These are phyloP conservation scores for Poliocrania exsul DNA, from an alignment of 2,797 vertebrate genomes.

Conservation along the genomic window DNA sequence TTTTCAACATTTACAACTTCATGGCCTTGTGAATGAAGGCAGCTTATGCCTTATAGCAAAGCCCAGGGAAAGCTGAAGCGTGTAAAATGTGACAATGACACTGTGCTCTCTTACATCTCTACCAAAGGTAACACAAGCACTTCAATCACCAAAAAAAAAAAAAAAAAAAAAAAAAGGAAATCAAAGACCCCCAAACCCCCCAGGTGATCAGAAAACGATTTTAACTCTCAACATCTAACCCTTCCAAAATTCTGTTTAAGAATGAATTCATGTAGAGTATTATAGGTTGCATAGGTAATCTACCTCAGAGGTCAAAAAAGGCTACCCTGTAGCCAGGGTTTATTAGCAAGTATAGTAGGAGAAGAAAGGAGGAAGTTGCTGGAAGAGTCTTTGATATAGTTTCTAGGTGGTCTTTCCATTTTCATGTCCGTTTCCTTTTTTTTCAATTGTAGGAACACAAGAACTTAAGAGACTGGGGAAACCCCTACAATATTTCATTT, in stretches of 20 bases:
- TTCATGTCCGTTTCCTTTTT: not conserved
- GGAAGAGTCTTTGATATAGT: constrained; percentile 65
- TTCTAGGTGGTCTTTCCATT: constrained; percentile 43
- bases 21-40: not conserved
- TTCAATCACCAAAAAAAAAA: not conserved
- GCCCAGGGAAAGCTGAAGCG: constrained; percentile 49
- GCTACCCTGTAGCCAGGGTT: constrained; percentile 78
- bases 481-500: not conserved
- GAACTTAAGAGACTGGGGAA: constrained; percentile 37
- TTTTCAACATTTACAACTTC: not conserved
- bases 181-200: not conserved
- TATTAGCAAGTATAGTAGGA: constrained; percentile 65
- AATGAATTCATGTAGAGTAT: constrained; percentile 58
- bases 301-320: constrained; percentile 78
- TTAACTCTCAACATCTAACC: constrained; percentile 36
- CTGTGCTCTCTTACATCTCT: constrained; percentile 25
- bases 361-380: constrained; percentile 69
- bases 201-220: constrained; percentile 11
- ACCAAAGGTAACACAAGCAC: constrained; percentile 19
- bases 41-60: constrained; percentile 49
- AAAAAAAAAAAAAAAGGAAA: not conserved
- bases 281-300: constrained; percentile 82
- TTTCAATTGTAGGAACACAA: not conserved
- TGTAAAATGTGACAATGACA: constrained; percentile 15
- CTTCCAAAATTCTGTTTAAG: constrained; percentile 56